phyloP scores from a whole-genome alignment of 2,888 invertebrate species.

The Peribatodes rhomboidaria region DNA sequence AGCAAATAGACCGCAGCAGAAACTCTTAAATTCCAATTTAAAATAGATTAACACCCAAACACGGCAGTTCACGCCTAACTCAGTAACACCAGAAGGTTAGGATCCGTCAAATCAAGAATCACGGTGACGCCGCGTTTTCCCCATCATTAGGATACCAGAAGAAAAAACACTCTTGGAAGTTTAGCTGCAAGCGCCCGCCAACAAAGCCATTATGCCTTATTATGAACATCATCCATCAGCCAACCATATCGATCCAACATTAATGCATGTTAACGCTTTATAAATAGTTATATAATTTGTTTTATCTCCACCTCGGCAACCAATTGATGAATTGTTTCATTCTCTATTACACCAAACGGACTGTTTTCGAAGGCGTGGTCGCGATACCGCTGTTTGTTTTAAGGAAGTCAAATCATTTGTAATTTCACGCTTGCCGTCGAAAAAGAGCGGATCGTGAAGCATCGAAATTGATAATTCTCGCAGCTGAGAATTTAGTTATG shows the following conservation, averaged over 20 bases:
- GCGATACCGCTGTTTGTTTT: slow-evolving; percentile 65
- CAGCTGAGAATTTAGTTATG: slow-evolving; percentile 54
- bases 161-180: slow-evolving; percentile 77
- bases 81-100: slow-evolving; percentile 73
- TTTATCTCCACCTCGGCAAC: slow-evolving; percentile 82
- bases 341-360: slow-evolving; percentile 75
- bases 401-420: slow-evolving; percentile 73
- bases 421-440: slow-evolving; percentile 74
- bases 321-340: slow-evolving; percentile 82
- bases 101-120: slow-evolving; percentile 73
- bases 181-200: slow-evolving; percentile 80
- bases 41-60: slow-evolving; percentile 74
- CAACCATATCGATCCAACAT: slow-evolving; percentile 83
- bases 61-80: slow-evolving; percentile 70
- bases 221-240: slow-evolving; percentile 84
- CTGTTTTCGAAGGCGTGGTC: slow-evolving; percentile 78
- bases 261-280: slow-evolving; percentile 85
- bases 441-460: slow-evolving; percentile 73
- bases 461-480: slow-evolving; percentile 60
- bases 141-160: slow-evolving; percentile 76
- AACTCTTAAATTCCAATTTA: slow-evolving; percentile 67
- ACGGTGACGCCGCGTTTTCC: slow-evolving; percentile 78
- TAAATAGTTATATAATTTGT: slow-evolving; percentile 86
- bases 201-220: slow-evolving; percentile 85
- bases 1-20: slow-evolving; percentile 52